Evolutionary conservation across 2,888 invertebrate species (phyloP), one percentile per base, ranked within the genome.

Genomic region (Heliconius sara): DNA sequence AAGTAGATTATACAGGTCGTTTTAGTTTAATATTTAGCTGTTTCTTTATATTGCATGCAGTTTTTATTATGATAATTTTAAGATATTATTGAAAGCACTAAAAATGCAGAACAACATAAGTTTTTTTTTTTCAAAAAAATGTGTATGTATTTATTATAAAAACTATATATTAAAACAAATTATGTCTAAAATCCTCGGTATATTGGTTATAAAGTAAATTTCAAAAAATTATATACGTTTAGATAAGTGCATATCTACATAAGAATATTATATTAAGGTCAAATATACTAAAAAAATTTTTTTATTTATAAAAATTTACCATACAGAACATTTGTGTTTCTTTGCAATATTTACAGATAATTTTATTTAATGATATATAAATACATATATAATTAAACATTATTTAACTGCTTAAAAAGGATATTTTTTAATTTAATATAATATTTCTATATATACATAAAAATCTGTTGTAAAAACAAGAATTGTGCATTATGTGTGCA

Each of bases 1-100:
- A 79, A 79, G 63, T 60, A 73, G 57, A 12, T 30, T 84, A 84
- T 90, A 92, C 88, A 89, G 91, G 84, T 12, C 88, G 89, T 30
- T 83, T 73, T 2, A 25, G 16, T 60, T 34, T n/a, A 60, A 72
- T 72, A 52, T 52, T 22, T 52, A 9, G 22, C 52, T 71, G 7
- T 13, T 2, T 52, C 30, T 30, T 52, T 22, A 52, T 52, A 27
- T 72, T 22, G 0, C 34, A 19, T 30, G 13, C 2, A 3, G 16
- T 19, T 72, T 39, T 72, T 72, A 16, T 57, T 57, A n/a, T n/a
- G 65, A 43, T 70, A 27, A 70, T 79, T 77, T 75, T 72, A 75
- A 34, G 3, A 43, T 25, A 52, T 72, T 9, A 25, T 72, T 25
- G 25, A 52, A 27, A 52, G 4, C 12, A 60, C 0, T n/a, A n/a